A percentile compares a stretch with the other conserved stretches of the same genome.
phyloP scores from a whole-genome alignment of 2,888 invertebrate genomes.

The Terebella lapidaria region DNA sequence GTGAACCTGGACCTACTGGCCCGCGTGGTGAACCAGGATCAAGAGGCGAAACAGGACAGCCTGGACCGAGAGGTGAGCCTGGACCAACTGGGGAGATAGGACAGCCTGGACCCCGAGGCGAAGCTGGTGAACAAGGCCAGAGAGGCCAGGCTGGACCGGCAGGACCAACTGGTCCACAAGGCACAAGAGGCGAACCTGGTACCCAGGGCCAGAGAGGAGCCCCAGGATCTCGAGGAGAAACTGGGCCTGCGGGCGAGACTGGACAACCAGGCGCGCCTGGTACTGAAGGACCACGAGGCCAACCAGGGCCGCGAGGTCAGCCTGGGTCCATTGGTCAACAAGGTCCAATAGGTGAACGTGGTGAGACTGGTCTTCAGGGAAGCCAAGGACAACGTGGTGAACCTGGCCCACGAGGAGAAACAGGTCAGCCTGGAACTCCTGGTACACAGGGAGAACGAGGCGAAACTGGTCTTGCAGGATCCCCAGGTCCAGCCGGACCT shows the following conservation, averaged over 20 bases:
- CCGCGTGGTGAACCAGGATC: conserved; percentile 9
- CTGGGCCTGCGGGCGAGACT: conserved; percentile 20
- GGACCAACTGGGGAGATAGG: conserved; percentile 5
- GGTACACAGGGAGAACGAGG: conserved; percentile 8
- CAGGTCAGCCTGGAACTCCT: conserved; percentile 4
- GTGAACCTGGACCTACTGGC: conserved; percentile 16
- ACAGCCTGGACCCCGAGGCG: conserved; percentile 8
- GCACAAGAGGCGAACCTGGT: conserved; percentile 58
- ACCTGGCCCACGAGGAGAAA: conserved; percentile 6
- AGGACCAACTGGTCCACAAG: conserved; percentile 19
- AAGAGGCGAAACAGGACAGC: conserved; percentile 5
- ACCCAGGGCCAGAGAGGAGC: conserved; percentile 48
- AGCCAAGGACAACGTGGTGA: conserved; percentile 3
- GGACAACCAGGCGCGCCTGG: conserved; percentile 33
- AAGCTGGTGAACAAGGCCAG: conserved; percentile 3
- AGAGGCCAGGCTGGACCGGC: conserved; percentile 46
- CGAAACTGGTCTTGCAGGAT: conserved; percentile 4
- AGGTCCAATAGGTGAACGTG: conserved; percentile 7
- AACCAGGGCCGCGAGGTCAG: conserved; percentile 13
- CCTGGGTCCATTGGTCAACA: conserved; percentile 10
- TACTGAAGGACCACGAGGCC: conserved; percentile 12
- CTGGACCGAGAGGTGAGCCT: conserved; percentile 9
- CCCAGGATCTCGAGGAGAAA: conserved; percentile 13
- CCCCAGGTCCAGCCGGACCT: conserved; percentile 12
- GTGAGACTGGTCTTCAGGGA: conserved; percentile 29